phyloP scores from a whole-genome alignment of 2,888 invertebrate species.

The Beris chalybata region DNA sequence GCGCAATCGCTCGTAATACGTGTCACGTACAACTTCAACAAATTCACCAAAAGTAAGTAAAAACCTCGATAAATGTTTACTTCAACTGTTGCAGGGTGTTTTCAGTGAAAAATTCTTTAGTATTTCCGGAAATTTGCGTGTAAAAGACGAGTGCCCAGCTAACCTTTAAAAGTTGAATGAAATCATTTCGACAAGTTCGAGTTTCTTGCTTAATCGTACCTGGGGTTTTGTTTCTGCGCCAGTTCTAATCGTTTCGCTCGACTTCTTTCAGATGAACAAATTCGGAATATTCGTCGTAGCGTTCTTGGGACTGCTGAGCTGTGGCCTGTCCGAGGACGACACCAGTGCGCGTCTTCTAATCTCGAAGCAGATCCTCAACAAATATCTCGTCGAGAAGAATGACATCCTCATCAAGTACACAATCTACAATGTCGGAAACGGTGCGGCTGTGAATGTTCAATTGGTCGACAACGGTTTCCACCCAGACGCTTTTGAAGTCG shows the following conservation, averaged over 20 bases:
- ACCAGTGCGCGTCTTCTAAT: slow-evolving; percentile 81
- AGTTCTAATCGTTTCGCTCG: not conserved
- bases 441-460: slow-evolving; percentile 86
- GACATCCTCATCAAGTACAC: slow-evolving; percentile 95
- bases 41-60: slow-evolving; percentile 14
- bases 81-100: not conserved
- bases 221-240: not conserved
- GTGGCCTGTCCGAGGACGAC: slow-evolving; percentile 63
- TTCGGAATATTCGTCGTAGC: slow-evolving; percentile 32
- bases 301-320: slow-evolving; percentile 27
- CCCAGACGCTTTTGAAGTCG: slow-evolving; percentile 84
- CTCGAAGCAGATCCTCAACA: slow-evolving; percentile 93
- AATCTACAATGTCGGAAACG: slow-evolving; percentile 89
- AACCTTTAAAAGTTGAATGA: too few species aligned
- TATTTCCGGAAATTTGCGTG: not conserved
- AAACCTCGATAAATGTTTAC: not conserved
- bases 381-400: slow-evolving; percentile 94
- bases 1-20: slow-evolving; percentile 11
- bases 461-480: slow-evolving; percentile 88
- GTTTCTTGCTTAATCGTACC: not conserved
- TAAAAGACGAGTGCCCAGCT: too few species aligned
- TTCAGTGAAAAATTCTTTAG: not conserved
- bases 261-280: slow-evolving; percentile 39
- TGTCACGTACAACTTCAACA: not conserved
- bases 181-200: not conserved